Evolutionary conservation across 2,113 vertebrate species (phyloP).

Genomic region (Calyptomena viridis): DNA sequence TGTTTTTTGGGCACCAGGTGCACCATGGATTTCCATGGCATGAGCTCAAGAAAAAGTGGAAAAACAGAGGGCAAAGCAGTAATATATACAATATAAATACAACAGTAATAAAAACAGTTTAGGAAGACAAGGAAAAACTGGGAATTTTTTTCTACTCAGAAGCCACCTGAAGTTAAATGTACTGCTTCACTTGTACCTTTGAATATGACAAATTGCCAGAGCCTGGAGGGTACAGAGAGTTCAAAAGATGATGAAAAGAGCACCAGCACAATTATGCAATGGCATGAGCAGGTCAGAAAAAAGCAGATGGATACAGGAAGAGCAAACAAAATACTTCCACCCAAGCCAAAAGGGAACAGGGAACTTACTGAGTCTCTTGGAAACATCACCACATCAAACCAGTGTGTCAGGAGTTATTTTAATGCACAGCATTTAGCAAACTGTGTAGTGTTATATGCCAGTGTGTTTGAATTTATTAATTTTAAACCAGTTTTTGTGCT

Average conservation of each 20-base stretch:
- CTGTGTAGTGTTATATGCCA: neutral
- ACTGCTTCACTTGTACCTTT: neutral
- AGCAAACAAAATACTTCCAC: neutral
- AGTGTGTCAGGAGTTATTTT: neutral
- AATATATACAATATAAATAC: neutral
- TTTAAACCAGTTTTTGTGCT: neutral
- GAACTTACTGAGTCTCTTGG: neutral
- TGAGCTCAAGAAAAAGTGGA: neutral
- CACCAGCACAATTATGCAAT: neutral
- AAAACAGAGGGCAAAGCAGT: neutral
- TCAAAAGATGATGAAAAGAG: neutral
- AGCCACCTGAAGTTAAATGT: neutral
- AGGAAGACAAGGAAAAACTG: neutral
- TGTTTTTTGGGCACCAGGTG: neutral
- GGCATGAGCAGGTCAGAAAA: neutral
- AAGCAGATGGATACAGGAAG: neutral
- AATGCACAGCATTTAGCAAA: neutral
- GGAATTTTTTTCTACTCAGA: neutral
- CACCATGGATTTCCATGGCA: neutral
- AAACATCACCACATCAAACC: neutral
- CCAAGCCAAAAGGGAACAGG: neutral
- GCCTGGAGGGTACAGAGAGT: neutral
- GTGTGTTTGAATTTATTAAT: neutral
- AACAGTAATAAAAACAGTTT: neutral
- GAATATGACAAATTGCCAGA: neutral